Evolutionary conservation across 2,797 vertebrate species (phyloP), one percentile per base, ranked within the genome.

Genomic region (Limnodromus scolopaceus): DNA sequence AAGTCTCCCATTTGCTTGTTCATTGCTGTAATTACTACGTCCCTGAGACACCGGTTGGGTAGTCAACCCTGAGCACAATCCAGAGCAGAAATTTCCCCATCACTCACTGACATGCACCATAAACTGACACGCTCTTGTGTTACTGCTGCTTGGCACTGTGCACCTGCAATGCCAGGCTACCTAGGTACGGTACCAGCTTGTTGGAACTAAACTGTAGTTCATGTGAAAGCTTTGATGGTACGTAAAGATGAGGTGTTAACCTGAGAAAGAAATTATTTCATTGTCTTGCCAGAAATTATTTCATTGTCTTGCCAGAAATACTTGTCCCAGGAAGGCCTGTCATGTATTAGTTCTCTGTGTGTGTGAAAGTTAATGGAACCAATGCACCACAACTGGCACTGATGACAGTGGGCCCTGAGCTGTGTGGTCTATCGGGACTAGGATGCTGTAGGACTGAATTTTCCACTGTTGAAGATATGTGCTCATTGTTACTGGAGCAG

Each of bases 271-370:
- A 90, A 54, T 78, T 1, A 41, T 68, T 74, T 72, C 13, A 6
- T 38, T 61, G 11, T 32, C 65, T 85, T 41, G 39, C 12, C 39
- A 78, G 18, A 72, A 89, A 57, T 78, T 1, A 46, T 66, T 72
- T 72, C 13, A 5, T 38, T 60, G 12, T 32, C 66, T 85, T 45
- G 23, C n/a, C 60, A 71, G 45, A 75, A 91, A 45, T 45, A 27
- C 4, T 53, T 22, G 23, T 28, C 16, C 17, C 23, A 10, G 8
- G 57, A 30, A 61, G 54, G 69, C 19, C 8, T 15, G 1, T 9
- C 13, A 19, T 5, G 17, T 28, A 6, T 30, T 34, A 76, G 32
- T 30, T 10, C 2, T 8, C 1, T 38, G 10, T 6, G 7, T 4
- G 13, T 49, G 61, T 79, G 63, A 27, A 79, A 48, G 13, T 0